A percentile compares a stretch with the other conserved stretches of the same genome.
Conservation (phyloP, 2,113 vertebrate genomes). For the Oryzias woworae region DNA sequence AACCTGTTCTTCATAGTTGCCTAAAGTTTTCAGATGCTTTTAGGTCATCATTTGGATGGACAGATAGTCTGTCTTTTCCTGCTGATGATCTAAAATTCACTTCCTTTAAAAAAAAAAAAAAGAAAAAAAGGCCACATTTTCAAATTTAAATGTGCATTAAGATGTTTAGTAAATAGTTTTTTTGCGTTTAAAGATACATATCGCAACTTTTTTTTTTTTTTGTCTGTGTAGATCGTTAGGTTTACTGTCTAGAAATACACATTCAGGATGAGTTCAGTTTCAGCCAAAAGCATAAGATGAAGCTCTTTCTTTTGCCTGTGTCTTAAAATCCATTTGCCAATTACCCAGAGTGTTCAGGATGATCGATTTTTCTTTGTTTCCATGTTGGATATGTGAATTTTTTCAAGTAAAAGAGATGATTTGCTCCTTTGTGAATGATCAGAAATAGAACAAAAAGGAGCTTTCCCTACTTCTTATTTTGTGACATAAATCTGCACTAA, state of each 20-base stretch:
- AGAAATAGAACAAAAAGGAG: conserved; percentile 6
- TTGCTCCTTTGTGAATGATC: conserved; percentile 25
- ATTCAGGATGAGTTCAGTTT: conserved; percentile 28
- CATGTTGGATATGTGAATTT: conserved; percentile 34
- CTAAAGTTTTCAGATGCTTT: too few relatives aligned
- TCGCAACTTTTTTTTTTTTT: too few relatives aligned
- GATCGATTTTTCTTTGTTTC: conserved; percentile 26
- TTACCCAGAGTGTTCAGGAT: conserved; percentile 48
- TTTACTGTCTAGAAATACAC: conserved; percentile 10
- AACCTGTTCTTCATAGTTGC: too few relatives aligned
- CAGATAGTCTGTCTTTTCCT: too few relatives aligned
- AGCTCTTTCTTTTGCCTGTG: conserved; percentile 27
- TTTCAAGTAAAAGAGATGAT: conserved; percentile 22
- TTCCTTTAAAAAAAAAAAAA: too few relatives aligned
- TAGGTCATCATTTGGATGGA: too few relatives aligned
- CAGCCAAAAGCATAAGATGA: conserved; percentile 56
- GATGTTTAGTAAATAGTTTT: too few relatives aligned
- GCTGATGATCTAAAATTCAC: too few relatives aligned
- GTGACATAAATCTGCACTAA: conserved; percentile 33
- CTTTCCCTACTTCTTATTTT: conserved; percentile 9
- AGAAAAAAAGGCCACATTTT: too few relatives aligned
- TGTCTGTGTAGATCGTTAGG: too few relatives aligned
- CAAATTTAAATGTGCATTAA: too few relatives aligned
- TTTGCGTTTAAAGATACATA: too few relatives aligned
- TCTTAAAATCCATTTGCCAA: conserved; percentile 75